Evolutionary conservation across 2,797 vertebrate genomes (phyloP).

Genomic region (Graptemys geographica): DNA sequence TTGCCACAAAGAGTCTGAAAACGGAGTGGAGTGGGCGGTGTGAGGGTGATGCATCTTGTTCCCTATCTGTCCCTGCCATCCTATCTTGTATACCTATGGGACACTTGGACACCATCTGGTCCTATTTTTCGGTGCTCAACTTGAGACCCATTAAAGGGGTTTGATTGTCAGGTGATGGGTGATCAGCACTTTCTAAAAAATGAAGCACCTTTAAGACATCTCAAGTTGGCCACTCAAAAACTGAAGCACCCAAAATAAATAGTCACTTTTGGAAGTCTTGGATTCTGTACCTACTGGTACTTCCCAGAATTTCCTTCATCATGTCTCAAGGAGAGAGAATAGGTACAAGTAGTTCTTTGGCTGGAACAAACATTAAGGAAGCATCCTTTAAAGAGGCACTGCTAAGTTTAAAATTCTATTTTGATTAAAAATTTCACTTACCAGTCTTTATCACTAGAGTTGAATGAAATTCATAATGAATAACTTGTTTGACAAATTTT

Average conservation of each 20-base stretch:
- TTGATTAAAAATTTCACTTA: not conserved
- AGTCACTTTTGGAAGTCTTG: not conserved
- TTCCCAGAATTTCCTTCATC: not conserved
- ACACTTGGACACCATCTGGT: not conserved
- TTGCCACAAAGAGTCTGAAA: not conserved
- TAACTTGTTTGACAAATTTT: not conserved
- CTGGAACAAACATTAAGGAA: conserved; percentile 29
- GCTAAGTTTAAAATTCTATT: not conserved
- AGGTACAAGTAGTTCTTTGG: not conserved
- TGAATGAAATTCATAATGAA: not conserved
- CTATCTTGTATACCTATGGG: too few species aligned
- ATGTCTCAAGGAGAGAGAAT: not conserved
- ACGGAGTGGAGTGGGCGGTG: too few species aligned
- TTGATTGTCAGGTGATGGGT: not conserved
- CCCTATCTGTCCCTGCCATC: not conserved
- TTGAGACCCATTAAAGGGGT: fast-evolving
- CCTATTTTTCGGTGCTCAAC: not conserved
- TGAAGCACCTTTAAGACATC: not conserved
- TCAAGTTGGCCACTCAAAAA: not conserved
- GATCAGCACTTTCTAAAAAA: not conserved
- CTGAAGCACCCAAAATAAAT: fast-evolving
- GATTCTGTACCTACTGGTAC: not conserved
- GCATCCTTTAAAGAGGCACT: not conserved
- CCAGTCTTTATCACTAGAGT: not conserved
- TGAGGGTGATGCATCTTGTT: not conserved